Evolutionary conservation across 1,140 invertebrate genomes (phyloP), one percentile per base, ranked within the genome.

Genomic region (Geopemphigus sp.): DNA sequence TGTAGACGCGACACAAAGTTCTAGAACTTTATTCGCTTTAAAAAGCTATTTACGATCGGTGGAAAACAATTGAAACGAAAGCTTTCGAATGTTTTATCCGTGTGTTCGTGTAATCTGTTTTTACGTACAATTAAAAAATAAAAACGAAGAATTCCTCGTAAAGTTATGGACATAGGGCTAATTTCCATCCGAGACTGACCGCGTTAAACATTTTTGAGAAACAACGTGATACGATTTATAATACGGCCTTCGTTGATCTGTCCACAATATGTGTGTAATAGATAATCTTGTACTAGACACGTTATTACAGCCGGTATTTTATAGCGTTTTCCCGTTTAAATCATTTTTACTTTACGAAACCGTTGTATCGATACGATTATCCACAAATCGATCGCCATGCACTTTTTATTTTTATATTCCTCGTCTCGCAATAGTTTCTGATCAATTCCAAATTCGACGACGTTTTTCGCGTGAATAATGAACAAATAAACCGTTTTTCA

Each of bases 1-100:
- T 78, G 39, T 78, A 78, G 74, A 47, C 74, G 57, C 73, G 53
- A 57, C 56, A 57, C 57, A 61, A 45, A 78, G 74, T 78, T 63
- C 50, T 78, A 45, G 32, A 78, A 78, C 56, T 63, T 78, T 61
- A 78, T 78, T 50, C 14, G 39, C 74, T 78, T 47, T 47, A 26
- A 50, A 78, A 78, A 78, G 39, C 56, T 29, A 50, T 63, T 63
- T 24, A 59, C 54, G 45, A 45, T 57, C 54, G 22, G 24, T 32
- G 53, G 73, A 15, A 63, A 61, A 15, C 56, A 61, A 78, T 47
- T 45, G 74, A 45, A 63, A 63, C 29, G 50, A 72, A 53, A 72
- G 68, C 47, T 26, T 72, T 54, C 68, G 17, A 5, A 72, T 22
- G 47, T 29, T 54, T 24, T n/a, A 54, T 5, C 19, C 50, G 19